Evolutionary conservation across 2,888 invertebrate genomes (phyloP).

Genomic region (Synergus gifuensis): DNA sequence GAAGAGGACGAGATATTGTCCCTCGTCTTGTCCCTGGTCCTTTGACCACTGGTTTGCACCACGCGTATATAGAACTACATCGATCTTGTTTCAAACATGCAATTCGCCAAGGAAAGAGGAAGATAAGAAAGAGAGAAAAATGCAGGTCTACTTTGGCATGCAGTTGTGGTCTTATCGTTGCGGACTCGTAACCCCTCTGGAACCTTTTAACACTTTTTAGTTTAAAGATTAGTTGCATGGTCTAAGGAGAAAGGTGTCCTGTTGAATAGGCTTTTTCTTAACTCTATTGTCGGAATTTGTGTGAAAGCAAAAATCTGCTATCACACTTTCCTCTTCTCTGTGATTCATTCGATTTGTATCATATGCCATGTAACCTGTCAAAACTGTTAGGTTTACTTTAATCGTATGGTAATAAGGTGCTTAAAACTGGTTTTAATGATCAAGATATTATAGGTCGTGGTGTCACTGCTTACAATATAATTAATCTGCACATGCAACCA

Average conservation of each 20-base stretch:
- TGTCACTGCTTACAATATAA: no score
- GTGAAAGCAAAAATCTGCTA: no score
- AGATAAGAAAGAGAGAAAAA: constrained; percentile 1
- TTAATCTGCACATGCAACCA: no score
- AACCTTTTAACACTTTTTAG: not conserved
- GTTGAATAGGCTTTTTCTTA: not conserved
- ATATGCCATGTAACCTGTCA: no score
- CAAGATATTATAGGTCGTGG: no score
- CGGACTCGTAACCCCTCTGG: not conserved
- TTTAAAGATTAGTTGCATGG: not conserved
- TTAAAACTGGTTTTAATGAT: no score
- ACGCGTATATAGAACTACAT: constrained; percentile 45
- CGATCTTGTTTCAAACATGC: not conserved
- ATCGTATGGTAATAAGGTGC: no score
- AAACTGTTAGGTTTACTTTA: no score
- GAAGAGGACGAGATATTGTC: constrained; percentile 63
- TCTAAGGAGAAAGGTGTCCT: not conserved
- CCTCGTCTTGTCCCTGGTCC: constrained; percentile 51
- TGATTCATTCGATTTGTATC: no score
- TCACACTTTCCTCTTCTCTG: no score
- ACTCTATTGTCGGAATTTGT: not conserved
- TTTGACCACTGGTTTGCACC: constrained; percentile 62
- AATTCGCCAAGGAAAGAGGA: not conserved
- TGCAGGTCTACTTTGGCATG: not conserved
- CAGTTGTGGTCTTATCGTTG: not conserved